phyloP scores from a whole-genome alignment of 2,888 invertebrate species.

The Malthinus seriepunctatus region DNA sequence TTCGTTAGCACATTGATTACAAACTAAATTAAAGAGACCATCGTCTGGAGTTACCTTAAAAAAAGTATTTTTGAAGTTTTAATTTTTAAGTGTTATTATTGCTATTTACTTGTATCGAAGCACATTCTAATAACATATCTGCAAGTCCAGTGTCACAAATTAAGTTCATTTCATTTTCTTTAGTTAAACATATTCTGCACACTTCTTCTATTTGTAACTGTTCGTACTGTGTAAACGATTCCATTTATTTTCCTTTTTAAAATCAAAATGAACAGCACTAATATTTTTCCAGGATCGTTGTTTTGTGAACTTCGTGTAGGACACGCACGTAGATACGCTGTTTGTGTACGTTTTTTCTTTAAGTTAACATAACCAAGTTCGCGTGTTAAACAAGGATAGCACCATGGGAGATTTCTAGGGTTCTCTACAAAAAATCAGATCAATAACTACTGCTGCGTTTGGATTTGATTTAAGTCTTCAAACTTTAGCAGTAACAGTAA shows the following conservation, averaged over 20 bases:
- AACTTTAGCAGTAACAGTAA: no score
- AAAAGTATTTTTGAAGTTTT: not conserved
- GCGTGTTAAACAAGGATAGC: no score
- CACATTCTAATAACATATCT: conserved; percentile 38
- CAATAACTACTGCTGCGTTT: no score
- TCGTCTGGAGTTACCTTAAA: conserved; percentile 33
- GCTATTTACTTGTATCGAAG: conserved; percentile 36
- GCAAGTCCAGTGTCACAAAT: conserved; percentile 36
- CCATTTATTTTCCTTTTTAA: conserved; percentile 29
- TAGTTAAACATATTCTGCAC: conserved; percentile 35
- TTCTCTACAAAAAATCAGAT: no score
- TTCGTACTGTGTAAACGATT: conserved; percentile 34
- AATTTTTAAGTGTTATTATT: not conserved
- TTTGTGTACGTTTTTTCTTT: no score
- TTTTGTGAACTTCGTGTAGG: no score
- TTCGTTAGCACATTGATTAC: conserved; percentile 35
- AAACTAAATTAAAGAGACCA: conserved; percentile 35
- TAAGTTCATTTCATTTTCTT: conserved; percentile 36
- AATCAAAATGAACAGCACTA: not conserved
- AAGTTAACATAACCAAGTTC: no score
- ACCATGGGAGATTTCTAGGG: no score
- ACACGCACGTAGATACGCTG: no score
- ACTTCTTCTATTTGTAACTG: conserved; percentile 37
- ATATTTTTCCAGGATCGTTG: conserved; percentile 4
- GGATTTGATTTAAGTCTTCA: no score